A percentile compares a stretch with the other conserved stretches of the same genome.
phyloP scores from a whole-genome alignment of 1,140 invertebrate species.

The Melipona quadrifasciata region DNA sequence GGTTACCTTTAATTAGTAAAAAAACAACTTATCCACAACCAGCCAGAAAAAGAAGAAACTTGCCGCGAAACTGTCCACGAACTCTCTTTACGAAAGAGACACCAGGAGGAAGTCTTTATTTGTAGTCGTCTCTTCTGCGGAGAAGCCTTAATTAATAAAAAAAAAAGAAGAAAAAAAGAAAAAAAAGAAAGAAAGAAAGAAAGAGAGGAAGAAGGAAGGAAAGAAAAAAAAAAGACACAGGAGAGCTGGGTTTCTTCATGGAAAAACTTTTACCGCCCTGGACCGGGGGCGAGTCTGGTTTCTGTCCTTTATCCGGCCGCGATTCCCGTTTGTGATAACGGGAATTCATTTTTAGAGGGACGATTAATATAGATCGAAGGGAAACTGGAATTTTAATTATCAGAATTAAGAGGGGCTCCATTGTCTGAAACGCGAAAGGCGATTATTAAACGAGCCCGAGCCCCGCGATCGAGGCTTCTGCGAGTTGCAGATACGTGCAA shows the following conservation, averaged over 20 bases:
- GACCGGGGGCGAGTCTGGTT: not conserved
- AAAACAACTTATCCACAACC: constrained; percentile 16
- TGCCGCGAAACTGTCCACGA: not conserved
- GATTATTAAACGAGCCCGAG: not conserved
- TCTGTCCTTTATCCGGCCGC: not conserved
- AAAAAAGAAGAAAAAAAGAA: not conserved
- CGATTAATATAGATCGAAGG: not conserved
- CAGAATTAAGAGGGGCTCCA: not conserved
- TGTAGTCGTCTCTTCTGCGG: not conserved
- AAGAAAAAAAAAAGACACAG: not conserved
- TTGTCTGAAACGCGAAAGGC: not conserved
- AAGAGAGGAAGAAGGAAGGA: no score
- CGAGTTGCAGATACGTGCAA: not conserved
- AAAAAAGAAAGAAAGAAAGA: no score
- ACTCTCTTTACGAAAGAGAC: not conserved
- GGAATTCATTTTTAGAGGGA: not conserved
- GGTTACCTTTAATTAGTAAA: constrained; percentile 26
- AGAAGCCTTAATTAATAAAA: constrained; percentile 22
- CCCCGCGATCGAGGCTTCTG: no score
- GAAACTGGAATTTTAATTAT: not conserved
- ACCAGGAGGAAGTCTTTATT: not conserved
- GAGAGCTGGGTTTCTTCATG: not conserved
- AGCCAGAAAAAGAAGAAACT: not conserved
- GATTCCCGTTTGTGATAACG: not conserved
- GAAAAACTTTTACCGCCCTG: not conserved